Percentiles rank a stretch among this genome's conserved stretches.
phyloP scores from a whole-genome alignment of 2,888 invertebrate species.

The Hydrotaea cyrtoneurina region DNA sequence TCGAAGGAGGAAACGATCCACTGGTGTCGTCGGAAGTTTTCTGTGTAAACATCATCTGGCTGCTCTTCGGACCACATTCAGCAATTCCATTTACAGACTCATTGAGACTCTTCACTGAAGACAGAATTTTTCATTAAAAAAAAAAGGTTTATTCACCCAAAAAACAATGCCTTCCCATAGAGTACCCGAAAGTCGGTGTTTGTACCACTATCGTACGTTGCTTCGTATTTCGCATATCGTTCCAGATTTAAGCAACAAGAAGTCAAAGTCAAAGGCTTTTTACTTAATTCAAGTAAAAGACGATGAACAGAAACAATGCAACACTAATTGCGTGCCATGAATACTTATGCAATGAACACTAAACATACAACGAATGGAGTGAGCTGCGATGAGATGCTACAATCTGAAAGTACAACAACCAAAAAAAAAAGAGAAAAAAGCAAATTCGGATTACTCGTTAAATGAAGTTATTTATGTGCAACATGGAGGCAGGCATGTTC shows the following conservation, averaged over 20 bases:
- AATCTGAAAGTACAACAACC: slow-evolving; percentile 31
- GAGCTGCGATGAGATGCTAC: slow-evolving; percentile 35
- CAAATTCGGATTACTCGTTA: slow-evolving; percentile 57
- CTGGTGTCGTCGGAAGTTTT: no score
- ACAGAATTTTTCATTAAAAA: no score
- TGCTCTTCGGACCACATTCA: no score
- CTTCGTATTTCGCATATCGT: background rate
- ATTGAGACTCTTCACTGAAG: no score
- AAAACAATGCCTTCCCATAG: no score
- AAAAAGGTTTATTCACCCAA: no score
- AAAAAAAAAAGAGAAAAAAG: slow-evolving; percentile 26
- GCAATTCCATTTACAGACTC: no score
- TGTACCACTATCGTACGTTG: background rate
- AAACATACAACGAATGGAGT: slow-evolving; percentile 16
- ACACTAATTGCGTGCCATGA: slow-evolving; percentile 77
- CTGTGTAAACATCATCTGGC: no score
- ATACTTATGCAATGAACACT: slow-evolving; percentile 65
- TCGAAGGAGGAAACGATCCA: no score
- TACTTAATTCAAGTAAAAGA: slow-evolving; percentile 56
- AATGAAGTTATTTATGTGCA: slow-evolving; percentile 64
- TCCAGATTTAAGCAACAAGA: slow-evolving; percentile 26
- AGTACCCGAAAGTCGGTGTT: no score
- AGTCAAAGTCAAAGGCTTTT: slow-evolving; percentile 64
- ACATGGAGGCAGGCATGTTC: background rate
- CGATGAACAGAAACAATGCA: slow-evolving; percentile 73